Base-by-base conservation (phyloP, 2,888 invertebrate genomes). In the Caenorhabditis panamensis region DNA sequence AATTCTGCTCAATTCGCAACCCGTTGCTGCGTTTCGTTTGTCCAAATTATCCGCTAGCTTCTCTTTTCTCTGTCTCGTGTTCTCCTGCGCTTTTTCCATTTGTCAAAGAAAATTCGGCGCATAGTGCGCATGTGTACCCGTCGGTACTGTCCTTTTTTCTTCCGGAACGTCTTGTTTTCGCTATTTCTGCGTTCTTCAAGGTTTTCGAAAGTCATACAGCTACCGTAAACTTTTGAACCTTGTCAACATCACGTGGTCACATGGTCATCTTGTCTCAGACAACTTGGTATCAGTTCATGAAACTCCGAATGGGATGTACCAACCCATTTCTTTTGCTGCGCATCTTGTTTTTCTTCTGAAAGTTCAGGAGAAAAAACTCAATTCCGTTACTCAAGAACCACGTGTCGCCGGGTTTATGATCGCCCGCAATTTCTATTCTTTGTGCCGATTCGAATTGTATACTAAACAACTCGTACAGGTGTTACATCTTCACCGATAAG, bases 401-500 rank as follows among this genome's bases (percentile, higher is more conserved):
- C 66, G 66, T 66, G 64, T 53, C 18, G n/a, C n/a, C n/a, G n/a
- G n/a, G n/a, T n/a, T n/a, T n/a, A n/a, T n/a, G n/a, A n/a, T n/a
- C n/a, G n/a, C n/a, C n/a, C n/a, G n/a, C n/a, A n/a, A n/a, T n/a
- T n/a, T n/a, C n/a, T n/a, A 2, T 54, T 28, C 4, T 28, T 22
- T 22, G 22, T 24, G 18, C 26, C 53, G 3, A 26, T 28, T 54
- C 22, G 51, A 53, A 53, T 53, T 53, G 22, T 53, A 16, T 44
- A 44, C 54, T n/a, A n/a, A n/a, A 54, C 53, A 41, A 66, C 54
- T 66, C 18, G 51, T 13, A 20, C 20, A 6, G 18, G 51, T 36
- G 36, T 64, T 36, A 53, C 37, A 37, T 53, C n/a, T 37, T 36
- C 37, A 24, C 18, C n/a, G 64, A 64, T 54, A 67, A 56, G 37